Evolutionary conservation across 2,797 vertebrate species (phyloP).

Genomic region (Dendrocincla fuliginosa): DNA sequence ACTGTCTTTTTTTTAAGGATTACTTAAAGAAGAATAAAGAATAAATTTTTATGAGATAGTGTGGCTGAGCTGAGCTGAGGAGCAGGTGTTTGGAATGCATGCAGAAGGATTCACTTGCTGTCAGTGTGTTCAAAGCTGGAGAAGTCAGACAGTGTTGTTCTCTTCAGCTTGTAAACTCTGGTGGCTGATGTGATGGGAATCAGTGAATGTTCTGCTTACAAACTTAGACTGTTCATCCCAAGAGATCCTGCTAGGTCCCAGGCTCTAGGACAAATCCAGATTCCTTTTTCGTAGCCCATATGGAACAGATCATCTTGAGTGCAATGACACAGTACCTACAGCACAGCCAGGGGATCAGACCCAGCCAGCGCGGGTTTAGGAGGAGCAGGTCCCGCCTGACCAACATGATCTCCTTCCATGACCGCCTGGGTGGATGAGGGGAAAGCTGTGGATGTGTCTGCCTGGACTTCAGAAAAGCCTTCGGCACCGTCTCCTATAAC

Average conservation of each 20-base stretch:
- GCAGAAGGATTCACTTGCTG: neutral
- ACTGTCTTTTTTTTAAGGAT: neutral
- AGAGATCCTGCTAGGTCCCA: neutral
- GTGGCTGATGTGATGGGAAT: conserved; percentile 32
- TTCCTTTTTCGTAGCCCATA: neutral
- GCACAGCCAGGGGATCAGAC: neutral
- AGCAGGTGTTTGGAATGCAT: neutral
- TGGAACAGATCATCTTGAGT: neutral
- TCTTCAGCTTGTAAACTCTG: neutral
- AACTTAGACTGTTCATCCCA: conserved; percentile 20
- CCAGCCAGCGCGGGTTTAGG: neutral
- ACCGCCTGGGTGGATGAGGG: neutral
- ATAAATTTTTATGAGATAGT: neutral
- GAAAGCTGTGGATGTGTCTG: neutral
- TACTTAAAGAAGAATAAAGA: neutral
- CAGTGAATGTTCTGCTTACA: conserved; percentile 26
- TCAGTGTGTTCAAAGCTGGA: neutral
- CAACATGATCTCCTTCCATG: neutral
- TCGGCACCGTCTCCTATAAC: neutral
- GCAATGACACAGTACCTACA: neutral
- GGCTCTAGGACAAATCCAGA: neutral
- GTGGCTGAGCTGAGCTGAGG: neutral
- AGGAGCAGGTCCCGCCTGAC: neutral
- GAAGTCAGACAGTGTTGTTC: neutral
- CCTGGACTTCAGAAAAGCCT: neutral